phyloP scores from a whole-genome alignment of 2,113 vertebrate genomes.

The Corvus cornix region DNA sequence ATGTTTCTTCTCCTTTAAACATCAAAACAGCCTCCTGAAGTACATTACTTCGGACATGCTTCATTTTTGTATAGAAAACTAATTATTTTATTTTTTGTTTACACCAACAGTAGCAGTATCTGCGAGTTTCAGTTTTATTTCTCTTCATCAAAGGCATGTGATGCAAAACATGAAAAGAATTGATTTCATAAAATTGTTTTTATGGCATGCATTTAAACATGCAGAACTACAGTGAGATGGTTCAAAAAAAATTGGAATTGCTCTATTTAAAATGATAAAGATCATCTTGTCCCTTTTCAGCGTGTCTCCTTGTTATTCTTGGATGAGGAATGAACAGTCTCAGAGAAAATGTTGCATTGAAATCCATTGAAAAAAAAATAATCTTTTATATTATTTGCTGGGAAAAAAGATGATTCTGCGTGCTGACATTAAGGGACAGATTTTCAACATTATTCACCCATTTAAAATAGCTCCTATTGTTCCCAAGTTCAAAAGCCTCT shows the following conservation, averaged over 20 bases:
- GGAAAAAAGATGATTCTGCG: conserved; percentile 26
- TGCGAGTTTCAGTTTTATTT: neutral
- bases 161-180: neutral
- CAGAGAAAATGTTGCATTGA: conserved; percentile 42
- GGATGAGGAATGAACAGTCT: conserved; percentile 31
- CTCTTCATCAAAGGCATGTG: neutral
- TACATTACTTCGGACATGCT: neutral
- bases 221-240: neutral
- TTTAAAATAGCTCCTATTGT: conserved; percentile 76
- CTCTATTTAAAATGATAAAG: conserved; percentile 37
- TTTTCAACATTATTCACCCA: conserved; percentile 63
- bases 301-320: conserved; percentile 33
- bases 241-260: neutral
- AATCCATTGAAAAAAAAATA: conserved; percentile 44
- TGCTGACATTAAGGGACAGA: conserved; percentile 54
- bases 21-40: neutral
- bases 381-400: conserved; percentile 51
- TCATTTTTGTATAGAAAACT: neutral
- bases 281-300: conserved; percentile 28
- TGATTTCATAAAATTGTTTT: neutral
- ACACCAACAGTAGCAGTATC: neutral
- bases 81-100: neutral
- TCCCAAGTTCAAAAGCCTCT: conserved; percentile 73
- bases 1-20: neutral
- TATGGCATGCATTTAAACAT: neutral